Evolutionary conservation across 1,140 invertebrate species (phyloP).

Genomic region (Drosophila aff.): DNA sequence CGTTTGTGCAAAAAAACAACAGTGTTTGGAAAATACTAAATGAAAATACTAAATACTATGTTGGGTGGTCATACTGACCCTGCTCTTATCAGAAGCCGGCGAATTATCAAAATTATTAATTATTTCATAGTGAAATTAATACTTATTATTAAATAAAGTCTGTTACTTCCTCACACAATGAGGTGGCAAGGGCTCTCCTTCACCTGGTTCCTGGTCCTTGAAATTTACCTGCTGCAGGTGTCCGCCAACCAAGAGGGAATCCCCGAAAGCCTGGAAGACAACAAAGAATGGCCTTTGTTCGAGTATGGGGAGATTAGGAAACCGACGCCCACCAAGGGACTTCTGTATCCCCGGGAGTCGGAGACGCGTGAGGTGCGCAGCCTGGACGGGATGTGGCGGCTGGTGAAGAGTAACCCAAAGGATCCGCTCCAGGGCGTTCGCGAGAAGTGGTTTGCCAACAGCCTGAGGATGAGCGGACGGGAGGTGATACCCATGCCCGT

Average conservation of each 20-base stretch:
- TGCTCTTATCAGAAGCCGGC: conserved; percentile 13
- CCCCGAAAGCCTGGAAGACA: neutral
- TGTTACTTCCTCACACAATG: neutral
- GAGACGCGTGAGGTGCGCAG: conserved; percentile 91
- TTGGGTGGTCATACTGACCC: neutral
- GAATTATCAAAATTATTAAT: neutral
- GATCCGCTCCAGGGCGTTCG: conserved; percentile 90
- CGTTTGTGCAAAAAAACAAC: neutral
- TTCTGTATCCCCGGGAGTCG: conserved; percentile 93
- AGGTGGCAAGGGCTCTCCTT: neutral
- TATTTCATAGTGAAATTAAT: neutral
- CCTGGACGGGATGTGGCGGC: conserved; percentile 96
- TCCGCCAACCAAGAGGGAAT: neutral
- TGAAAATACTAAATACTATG: neutral
- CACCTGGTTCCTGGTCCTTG: neutral
- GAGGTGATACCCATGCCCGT: conserved; percentile 93
- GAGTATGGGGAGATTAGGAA: conserved; percentile 26
- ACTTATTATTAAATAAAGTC: neutral
- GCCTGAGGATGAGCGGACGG: conserved; percentile 23
- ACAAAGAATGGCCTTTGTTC: conserved; percentile 16
- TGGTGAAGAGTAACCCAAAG: conserved; percentile 87
- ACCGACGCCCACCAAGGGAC: conserved; percentile 85
- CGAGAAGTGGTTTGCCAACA: conserved; percentile 90
- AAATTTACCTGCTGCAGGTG: neutral
- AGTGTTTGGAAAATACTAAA: neutral